Conservation (phyloP, 1,140 invertebrate genomes). For the Drosophila guanche region DNA sequence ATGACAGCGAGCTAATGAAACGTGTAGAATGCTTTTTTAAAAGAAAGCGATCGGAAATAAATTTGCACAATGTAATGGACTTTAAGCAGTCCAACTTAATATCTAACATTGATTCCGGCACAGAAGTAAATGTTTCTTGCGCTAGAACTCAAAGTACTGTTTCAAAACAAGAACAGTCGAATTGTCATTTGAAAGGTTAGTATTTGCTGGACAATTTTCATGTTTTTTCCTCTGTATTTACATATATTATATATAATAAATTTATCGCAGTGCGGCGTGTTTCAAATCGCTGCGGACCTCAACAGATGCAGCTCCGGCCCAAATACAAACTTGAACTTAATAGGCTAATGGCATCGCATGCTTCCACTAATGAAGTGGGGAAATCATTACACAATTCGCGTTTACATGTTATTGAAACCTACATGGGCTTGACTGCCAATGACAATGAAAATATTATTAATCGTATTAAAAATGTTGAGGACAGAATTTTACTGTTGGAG, state of each 20-base stretch:
- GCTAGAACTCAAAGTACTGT: slow-evolving; percentile 88
- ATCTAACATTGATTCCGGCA: slow-evolving; percentile 1
- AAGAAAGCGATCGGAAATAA: slow-evolving; percentile 87
- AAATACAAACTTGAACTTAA: slow-evolving; percentile 64
- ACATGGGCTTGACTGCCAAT: slow-evolving; percentile 66
- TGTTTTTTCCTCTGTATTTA: neutral
- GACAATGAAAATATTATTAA: slow-evolving; percentile 86
- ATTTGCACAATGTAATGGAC: slow-evolving; percentile 87
- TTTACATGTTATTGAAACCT: slow-evolving; percentile 52
- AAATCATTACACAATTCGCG: slow-evolving; percentile 33
- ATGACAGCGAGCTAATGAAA: slow-evolving; percentile 84
- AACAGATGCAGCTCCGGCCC: slow-evolving; percentile 80
- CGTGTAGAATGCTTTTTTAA: slow-evolving; percentile 87
- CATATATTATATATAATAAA: slow-evolving; percentile 7
- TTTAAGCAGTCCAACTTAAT: slow-evolving; percentile 84
- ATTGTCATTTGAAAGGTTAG: slow-evolving; percentile 89
- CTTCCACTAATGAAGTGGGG: slow-evolving; percentile 53
- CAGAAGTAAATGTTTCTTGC: slow-evolving; percentile 84
- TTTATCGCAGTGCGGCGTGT: slow-evolving; percentile 83
- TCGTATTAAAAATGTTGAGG: slow-evolving; percentile 87
- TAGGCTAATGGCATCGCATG: slow-evolving; percentile 84
- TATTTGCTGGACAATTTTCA: neutral
- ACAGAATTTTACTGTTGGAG: slow-evolving; percentile 87
- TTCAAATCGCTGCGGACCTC: slow-evolving; percentile 86
- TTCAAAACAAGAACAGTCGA: slow-evolving; percentile 87